phyloP scores from a whole-genome alignment of 2,113 vertebrate species.

The Trinectes maculatus region DNA sequence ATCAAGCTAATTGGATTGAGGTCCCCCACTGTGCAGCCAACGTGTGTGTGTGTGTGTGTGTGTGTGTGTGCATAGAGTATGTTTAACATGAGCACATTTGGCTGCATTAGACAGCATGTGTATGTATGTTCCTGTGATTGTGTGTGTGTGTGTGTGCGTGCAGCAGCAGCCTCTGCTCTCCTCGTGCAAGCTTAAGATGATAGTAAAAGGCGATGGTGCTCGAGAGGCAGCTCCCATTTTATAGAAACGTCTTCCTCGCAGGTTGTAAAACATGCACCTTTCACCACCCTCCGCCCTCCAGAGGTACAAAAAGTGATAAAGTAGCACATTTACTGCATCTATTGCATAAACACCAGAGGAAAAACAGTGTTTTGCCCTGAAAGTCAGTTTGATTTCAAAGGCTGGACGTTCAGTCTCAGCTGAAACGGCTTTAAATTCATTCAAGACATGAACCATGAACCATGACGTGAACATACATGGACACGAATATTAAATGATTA shows the following conservation, averaged over 20 bases:
- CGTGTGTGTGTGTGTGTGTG: constrained; percentile 30
- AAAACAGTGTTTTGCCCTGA: constrained; percentile 30
- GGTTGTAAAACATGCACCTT: constrained; percentile 70
- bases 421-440: constrained; percentile 37
- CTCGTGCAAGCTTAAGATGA: constrained; percentile 62
- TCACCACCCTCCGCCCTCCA: constrained; percentile 49
- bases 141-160: constrained; percentile 9
- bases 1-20: constrained; percentile 80
- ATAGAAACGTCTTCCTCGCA: constrained; percentile 69
- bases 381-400: constrained; percentile 55
- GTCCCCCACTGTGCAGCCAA: constrained; percentile 61
- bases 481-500: constrained; percentile 6
- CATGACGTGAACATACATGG: constrained; percentile 17
- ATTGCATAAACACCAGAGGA: constrained; percentile 56
- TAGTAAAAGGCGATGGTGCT: constrained; percentile 74
- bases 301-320: constrained; percentile 65
- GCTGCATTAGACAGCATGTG: constrained; percentile 24
- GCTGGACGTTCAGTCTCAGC: constrained; percentile 27
- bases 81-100: constrained; percentile 46
- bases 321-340: constrained; percentile 58
- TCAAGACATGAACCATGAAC: constrained; percentile 4
- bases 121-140: constrained; percentile 20
- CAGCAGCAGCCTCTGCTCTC: constrained; percentile 45
- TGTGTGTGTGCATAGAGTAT: constrained; percentile 13
- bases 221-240: constrained; percentile 71